A percentile compares a stretch with the other conserved stretches of the same genome.
These are phyloP conservation scores for Rhodophaea formosa DNA, from an alignment of 2,888 invertebrate genomes.

Conservation along the genomic window DNA sequence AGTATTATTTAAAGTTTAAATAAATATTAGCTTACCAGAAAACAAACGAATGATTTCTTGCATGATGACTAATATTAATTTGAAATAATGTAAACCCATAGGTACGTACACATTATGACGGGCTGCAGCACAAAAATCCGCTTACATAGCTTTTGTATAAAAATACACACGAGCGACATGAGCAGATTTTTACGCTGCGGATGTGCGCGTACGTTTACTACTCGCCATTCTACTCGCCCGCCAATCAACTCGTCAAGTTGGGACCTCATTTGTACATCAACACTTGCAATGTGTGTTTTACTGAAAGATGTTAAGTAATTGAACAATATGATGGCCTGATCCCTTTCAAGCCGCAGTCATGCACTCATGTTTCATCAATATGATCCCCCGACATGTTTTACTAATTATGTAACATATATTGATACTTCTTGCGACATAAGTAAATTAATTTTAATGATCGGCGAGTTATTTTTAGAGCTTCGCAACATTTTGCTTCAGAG, in stretches of 20 bases:
- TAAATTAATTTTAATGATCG: neutral
- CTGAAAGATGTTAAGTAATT: conserved; percentile 16
- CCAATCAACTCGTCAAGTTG: no score
- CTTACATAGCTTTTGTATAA: no score
- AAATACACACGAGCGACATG: no score
- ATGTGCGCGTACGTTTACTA: no score
- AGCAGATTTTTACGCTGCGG: no score
- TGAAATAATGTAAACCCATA: no score
- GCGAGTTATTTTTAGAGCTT: neutral
- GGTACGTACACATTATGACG: no score
- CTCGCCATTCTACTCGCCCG: neutral
- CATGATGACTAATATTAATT: no score
- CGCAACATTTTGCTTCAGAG: neutral
- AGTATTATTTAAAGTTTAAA: no score
- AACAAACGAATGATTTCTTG: no score
- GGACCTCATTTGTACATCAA: neutral
- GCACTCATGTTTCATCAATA: conserved; percentile 2
- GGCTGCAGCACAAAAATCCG: no score
- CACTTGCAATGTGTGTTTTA: conserved; percentile 11
- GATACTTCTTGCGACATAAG: conserved; percentile 6
- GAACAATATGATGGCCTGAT: conserved; percentile 12
- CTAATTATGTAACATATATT: conserved; percentile 4
- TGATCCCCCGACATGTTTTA: conserved; percentile 1
- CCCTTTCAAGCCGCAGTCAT: neutral
- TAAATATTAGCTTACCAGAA: no score